Evolutionary conservation across 1,140 invertebrate species (phyloP), one percentile per base, ranked within the genome.

Genomic region (Pristionchus pacificus): DNA sequence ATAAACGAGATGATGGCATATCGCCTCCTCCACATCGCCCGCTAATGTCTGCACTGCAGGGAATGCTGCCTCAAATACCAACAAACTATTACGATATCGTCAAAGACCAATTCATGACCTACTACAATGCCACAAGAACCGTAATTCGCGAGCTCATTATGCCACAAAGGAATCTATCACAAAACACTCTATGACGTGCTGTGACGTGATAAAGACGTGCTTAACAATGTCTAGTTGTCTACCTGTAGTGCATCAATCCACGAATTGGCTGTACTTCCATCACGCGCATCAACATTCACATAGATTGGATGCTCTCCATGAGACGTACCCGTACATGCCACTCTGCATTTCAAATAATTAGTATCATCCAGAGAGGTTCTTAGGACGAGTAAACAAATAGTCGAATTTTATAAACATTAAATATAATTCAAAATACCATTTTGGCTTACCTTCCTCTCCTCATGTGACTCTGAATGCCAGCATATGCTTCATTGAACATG

Each of bases 211-310:
- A n/a, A n/a, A n/a, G n/a, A n/a, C n/a, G n/a, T n/a, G n/a, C n/a
- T n/a, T n/a, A n/a, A n/a, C n/a, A n/a, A n/a, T n/a, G n/a, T n/a
- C n/a, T n/a, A n/a, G n/a, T n/a, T n/a, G n/a, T n/a, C n/a, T n/a
- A 89, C 88, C 83, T 90, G 89, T 10, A 90, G 80, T 2, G 89
- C 86, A 84, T 90, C 89, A 66, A 90, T 88, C 89, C 89, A 90
- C 29, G 88, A 87, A 60, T 89, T 90, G 15, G 86, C 79, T 13
- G 87, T 87, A 30, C 85, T 86, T 15, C 90, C 90, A 80, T 87
- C 89, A 58, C 86, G 85, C 88, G 91, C 89, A 79, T 91, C 87
- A 1, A 90, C 89, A 85, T 91, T 91, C 0, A 90, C 88, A 85
- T 89, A 91, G 3, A 90, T 80, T 24, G 90, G 90, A 79, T 88